Evolutionary conservation across 2,113 vertebrate species (phyloP).

Genomic region (Eptesicus fuscus): DNA sequence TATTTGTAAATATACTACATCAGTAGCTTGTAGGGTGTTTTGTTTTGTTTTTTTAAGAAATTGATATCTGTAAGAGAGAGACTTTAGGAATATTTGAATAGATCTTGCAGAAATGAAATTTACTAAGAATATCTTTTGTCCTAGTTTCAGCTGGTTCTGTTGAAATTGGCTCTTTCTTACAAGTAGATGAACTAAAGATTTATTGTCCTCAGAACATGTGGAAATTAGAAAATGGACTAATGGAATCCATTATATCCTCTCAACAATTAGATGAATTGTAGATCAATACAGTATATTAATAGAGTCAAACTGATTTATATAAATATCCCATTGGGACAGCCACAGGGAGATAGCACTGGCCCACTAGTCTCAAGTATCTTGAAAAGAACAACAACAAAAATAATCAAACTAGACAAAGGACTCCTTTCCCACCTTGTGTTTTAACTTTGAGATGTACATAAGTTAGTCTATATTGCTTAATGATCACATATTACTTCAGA

Average conservation of each 20-base stretch:
- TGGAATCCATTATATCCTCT: slow-evolving; percentile 80
- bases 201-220: slow-evolving; percentile 71
- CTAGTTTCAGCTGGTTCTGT: slow-evolving; percentile 48
- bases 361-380: not conserved
- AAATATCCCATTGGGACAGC: slow-evolving; percentile 59
- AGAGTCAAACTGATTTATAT: slow-evolving; percentile 75
- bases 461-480: not conserved
- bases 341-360: slow-evolving; percentile 30
- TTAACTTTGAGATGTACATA: slow-evolving; percentile 64
- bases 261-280: slow-evolving; percentile 77
- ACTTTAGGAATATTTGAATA: not conserved
- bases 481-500: not conserved
- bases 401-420: not conserved
- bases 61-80: not conserved
- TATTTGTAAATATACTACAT: not conserved
- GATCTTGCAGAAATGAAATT: not conserved
- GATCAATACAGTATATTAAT: slow-evolving; percentile 81
- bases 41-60: not conserved
- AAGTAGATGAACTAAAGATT: slow-evolving; percentile 75
- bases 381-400: slow-evolving; percentile 1
- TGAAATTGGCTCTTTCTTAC: slow-evolving; percentile 45
- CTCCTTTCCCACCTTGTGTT: slow-evolving; percentile 26
- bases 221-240: slow-evolving; percentile 84
- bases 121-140: slow-evolving; percentile 54
- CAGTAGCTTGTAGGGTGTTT: not conserved